Conservation (phyloP, 1,140 invertebrate genomes). For the Dinothrombium tinctorium region DNA sequence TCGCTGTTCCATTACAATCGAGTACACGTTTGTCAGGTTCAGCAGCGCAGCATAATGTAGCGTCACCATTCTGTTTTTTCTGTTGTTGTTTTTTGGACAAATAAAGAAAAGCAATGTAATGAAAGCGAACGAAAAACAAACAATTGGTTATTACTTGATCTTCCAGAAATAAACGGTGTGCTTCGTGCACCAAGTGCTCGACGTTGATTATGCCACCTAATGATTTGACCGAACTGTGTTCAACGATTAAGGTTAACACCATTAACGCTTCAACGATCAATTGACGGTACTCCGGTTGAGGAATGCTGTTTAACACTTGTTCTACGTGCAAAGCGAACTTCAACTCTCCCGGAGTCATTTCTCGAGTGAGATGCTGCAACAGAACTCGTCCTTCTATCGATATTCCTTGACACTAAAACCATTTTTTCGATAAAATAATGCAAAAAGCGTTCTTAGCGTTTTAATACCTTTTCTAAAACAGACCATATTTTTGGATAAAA, state of each 20-base stretch:
- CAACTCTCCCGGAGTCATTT: constrained; percentile 94
- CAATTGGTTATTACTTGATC: constrained; percentile 47
- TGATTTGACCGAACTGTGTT: constrained; percentile 47
- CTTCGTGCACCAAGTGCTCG: constrained; percentile 74
- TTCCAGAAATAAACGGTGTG: constrained; percentile 79
- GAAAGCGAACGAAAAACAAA: neutral
- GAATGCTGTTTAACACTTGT: constrained; percentile 85
- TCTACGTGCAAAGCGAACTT: constrained; percentile 97
- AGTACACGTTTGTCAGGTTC: constrained; percentile 31
- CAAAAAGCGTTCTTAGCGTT: neutral
- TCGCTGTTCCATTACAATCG: constrained; percentile 68
- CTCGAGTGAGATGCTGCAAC: constrained; percentile 67
- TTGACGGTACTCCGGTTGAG: constrained; percentile 94
- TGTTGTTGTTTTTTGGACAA: too few relatives aligned
- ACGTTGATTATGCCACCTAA: constrained; percentile 66
- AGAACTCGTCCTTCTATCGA: constrained; percentile 69
- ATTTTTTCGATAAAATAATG: constrained; percentile 11
- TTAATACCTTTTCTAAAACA: constrained; percentile 48
- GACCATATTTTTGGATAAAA: constrained; percentile 84
- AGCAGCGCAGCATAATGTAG: constrained; percentile 69
- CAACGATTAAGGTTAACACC: constrained; percentile 72
- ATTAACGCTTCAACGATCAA: constrained; percentile 89
- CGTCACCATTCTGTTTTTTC: constrained; percentile 62
- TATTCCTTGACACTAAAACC: constrained; percentile 59
- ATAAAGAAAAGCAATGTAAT: constrained; percentile 8